Conservation (phyloP, 1,140 invertebrate species). For the Orchesella cincta region DNA sequence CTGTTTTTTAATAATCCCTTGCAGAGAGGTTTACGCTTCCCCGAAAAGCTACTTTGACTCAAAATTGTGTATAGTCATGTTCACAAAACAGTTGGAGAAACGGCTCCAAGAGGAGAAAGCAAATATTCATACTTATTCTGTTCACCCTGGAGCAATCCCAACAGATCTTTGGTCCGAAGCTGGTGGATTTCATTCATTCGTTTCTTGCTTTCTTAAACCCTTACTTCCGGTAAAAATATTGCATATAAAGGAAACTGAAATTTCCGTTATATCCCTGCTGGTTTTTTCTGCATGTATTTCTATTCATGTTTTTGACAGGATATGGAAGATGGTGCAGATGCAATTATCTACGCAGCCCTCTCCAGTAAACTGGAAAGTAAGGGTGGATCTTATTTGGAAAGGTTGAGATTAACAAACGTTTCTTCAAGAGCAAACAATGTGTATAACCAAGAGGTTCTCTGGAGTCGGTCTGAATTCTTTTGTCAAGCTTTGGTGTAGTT, state of each 20-base stretch:
- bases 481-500: background rate
- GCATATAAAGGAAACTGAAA: too few relatives aligned
- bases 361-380: constrained; percentile 69
- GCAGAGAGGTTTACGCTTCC: background rate
- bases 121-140: constrained; percentile 68
- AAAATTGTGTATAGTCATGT: constrained; percentile 82
- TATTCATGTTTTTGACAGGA: constrained; percentile 60
- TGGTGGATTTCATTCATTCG: background rate
- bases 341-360: constrained; percentile 72
- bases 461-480: constrained; percentile 45
- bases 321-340: constrained; percentile 72
- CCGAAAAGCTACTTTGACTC: constrained; percentile 75
- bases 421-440: constrained; percentile 51
- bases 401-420: constrained; percentile 51
- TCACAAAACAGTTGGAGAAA: constrained; percentile 69
- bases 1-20: background rate
- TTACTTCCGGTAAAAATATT: background rate
- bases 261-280: background rate
- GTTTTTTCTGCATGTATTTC: background rate
- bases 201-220: background rate
- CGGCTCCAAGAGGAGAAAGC: constrained; percentile 61
- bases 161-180: constrained; percentile 25
- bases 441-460: constrained; percentile 53
- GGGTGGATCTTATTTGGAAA: constrained; percentile 69
- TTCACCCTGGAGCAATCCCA: constrained; percentile 62